phyloP scores from a whole-genome alignment of 2,797 vertebrate species.

The Phyllotis vaccarum region DNA sequence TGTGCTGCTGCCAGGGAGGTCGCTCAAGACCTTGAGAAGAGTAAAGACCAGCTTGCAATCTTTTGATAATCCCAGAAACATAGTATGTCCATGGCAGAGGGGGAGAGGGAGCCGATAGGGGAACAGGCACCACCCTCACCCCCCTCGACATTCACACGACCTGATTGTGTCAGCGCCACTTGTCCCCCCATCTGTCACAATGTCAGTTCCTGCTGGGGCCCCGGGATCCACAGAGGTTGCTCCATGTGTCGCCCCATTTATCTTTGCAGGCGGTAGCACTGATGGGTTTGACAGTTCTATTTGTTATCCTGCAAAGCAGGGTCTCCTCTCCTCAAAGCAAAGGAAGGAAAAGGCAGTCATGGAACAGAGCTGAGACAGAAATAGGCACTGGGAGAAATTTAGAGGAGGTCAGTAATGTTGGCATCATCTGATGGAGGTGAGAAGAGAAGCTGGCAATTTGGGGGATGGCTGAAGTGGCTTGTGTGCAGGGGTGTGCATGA shows the following conservation, averaged over 20 bases:
- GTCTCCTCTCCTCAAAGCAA: conserved; percentile 67
- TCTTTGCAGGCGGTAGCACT: conserved; percentile 82
- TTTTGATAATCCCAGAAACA: conserved; percentile 27
- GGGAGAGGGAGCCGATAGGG: neutral
- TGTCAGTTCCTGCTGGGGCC: conserved; percentile 81
- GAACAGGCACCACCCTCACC: conserved; percentile 43
- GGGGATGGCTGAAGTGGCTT: neutral
- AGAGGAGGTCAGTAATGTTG: neutral
- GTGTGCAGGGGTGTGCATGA: neutral
- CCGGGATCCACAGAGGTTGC: conserved; percentile 79
- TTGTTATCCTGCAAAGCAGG: conserved; percentile 84
- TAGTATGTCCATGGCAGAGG: neutral
- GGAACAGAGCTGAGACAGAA: conserved; percentile 25
- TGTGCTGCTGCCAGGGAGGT: conserved; percentile 2
- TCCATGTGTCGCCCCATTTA: conserved; percentile 83
- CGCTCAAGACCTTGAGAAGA: conserved; percentile 53
- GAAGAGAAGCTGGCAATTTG: neutral
- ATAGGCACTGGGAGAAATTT: conserved; percentile 5
- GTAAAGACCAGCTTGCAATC: conserved; percentile 18
- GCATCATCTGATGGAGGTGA: neutral
- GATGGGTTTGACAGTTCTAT: conserved; percentile 85
- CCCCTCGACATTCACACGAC: conserved; percentile 23
- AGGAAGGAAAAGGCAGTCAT: conserved; percentile 17
- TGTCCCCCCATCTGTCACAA: conserved; percentile 84
- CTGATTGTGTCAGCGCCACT: conserved; percentile 83